A percentile compares a stretch with the other conserved stretches of the same genome.
phyloP scores from a whole-genome alignment of 2,888 invertebrate species.

The Dicranocentrus wangi region DNA sequence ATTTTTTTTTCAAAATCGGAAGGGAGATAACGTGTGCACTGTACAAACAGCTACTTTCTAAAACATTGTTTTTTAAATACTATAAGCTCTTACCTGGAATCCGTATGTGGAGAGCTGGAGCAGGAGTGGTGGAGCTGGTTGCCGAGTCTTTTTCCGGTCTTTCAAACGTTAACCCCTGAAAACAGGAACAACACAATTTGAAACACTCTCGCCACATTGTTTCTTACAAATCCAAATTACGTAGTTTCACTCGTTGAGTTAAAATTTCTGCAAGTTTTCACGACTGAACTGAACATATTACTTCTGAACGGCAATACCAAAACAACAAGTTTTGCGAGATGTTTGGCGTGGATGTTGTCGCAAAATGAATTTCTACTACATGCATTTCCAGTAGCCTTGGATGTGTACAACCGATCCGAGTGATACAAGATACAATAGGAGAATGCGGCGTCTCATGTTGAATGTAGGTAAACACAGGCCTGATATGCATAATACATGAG shows the following conservation, averaged over 20 bases:
- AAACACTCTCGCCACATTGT: conserved; percentile 57
- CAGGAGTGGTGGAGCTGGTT: conserved; percentile 30
- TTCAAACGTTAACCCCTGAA: conserved; percentile 66
- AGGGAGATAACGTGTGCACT: too few species aligned
- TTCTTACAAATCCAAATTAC: neutral
- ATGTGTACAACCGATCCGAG: neutral
- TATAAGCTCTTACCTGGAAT: conserved; percentile 67
- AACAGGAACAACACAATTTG: conserved; percentile 61
- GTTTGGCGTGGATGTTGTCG: too few species aligned
- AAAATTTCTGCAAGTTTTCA: too few species aligned
- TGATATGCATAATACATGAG: conserved; percentile 47
- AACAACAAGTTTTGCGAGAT: too few species aligned
- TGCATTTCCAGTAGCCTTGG: conserved; percentile 22
- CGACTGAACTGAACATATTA: too few species aligned
- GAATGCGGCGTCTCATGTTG: neutral
- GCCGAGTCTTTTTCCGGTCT: conserved; percentile 52
- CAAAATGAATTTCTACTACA: neutral
- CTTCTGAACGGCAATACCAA: neutral
- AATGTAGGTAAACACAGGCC: conserved; percentile 10
- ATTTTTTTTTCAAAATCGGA: too few species aligned
- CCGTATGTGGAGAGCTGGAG: conserved; percentile 53
- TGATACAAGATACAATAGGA: conserved; percentile 4
- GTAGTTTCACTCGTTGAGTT: too few species aligned
- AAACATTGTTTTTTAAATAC: too few species aligned
- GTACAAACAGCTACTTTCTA: too few species aligned